Conservation (phyloP, 2,113 vertebrate genomes). For the Picathartes gymnocephalus region DNA sequence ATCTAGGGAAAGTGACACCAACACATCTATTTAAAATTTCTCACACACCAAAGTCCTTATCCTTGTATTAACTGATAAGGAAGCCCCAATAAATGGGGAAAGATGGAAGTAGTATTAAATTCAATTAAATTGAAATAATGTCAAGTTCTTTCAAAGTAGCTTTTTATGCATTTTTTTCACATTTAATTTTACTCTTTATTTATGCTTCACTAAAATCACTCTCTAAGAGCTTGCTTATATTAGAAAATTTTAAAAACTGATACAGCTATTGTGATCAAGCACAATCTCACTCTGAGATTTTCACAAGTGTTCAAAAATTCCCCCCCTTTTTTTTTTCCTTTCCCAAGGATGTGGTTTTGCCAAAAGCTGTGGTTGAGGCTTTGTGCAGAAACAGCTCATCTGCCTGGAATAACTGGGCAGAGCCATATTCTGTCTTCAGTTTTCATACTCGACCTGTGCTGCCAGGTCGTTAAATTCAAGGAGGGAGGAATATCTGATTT, state of each 20-base stretch:
- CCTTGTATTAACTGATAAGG: neutral
- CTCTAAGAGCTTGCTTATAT: neutral
- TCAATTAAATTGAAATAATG: neutral
- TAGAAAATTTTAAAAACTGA: neutral
- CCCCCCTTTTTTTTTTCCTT: neutral
- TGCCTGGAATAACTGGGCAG: neutral
- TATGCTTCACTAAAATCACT: neutral
- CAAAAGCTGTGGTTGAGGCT: neutral
- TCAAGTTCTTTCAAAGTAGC: neutral
- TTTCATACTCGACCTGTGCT: neutral
- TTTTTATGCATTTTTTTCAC: neutral
- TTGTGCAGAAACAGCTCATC: neutral
- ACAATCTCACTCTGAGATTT: neutral
- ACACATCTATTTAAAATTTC: neutral
- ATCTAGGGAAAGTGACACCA: neutral
- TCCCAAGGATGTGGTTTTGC: neutral
- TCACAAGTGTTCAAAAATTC: neutral
- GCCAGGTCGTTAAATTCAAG: neutral
- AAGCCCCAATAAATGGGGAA: neutral
- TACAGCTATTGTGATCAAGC: neutral
- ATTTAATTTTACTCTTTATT: neutral
- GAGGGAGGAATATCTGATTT: neutral
- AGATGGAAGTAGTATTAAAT: neutral
- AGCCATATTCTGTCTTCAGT: neutral
- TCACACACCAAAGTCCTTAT: neutral